Base-by-base conservation (phyloP, 2,113 vertebrate genomes). In the Microtus oregoni region DNA sequence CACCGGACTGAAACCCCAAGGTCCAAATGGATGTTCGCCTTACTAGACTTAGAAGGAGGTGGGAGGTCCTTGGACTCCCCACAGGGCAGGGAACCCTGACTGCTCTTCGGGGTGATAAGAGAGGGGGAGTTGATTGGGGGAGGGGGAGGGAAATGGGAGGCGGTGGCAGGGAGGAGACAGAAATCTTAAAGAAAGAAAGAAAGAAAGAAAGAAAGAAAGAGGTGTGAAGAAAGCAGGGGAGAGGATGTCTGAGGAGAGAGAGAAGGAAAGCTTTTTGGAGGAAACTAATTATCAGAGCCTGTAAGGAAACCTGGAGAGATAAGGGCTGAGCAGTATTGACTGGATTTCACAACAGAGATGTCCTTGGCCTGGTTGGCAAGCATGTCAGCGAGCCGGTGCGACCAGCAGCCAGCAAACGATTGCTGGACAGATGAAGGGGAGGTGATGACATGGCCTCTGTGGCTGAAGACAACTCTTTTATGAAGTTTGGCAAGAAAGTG, bases 401-500 rank as follows among this genome's bases (percentile, higher is more conserved):
- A 58, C 82, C 6, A 0, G 88, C 28, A 35, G 87, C 90, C 88
- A 83, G 78, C 7, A 0, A 2, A 35, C 0, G 2, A 44, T 14
- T 88, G 65, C 10, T 41, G 32, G 79, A 30, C 67, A 86, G 89
- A 50, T 61, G 87, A 47, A 35, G 0, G 2, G 82, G 67, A 95
- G 83, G 95, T 63, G 94, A 78, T 67, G 93, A 83, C 89, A 72
- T 0, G 41, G n/a, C 67, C 47, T 44, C 12, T 0, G 55, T 9
- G 19, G 68, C 94, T 65, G 38, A 68, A 91, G 78, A 87, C 94
- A 78, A 55, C 75, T 92, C 90, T 94, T 96, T 95, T 68, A 63
- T 61, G 78, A 93, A 77, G 52, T 38, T 75, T 26, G 90, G 82
- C 38, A 77, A 89, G 77, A 78, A 78, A 86, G 88, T 61, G 13